Conservation (phyloP, 2,113 vertebrate genomes). For the Fukomys damarensis region DNA sequence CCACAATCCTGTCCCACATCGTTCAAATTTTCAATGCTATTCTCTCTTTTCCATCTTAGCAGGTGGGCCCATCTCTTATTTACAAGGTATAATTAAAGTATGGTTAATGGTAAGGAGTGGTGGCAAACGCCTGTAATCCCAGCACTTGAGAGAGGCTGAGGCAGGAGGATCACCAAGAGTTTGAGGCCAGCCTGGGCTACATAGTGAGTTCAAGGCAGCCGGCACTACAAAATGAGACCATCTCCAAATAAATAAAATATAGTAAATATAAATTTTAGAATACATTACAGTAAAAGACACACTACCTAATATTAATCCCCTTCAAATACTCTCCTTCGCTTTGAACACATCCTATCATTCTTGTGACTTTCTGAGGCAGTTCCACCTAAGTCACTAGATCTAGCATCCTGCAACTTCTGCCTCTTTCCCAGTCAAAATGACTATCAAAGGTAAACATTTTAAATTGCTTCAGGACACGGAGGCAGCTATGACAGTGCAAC, state of each 20-base stretch:
- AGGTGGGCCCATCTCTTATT: not conserved
- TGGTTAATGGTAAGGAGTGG: not conserved
- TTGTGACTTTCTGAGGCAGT: not conserved
- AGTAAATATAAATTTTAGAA: not conserved
- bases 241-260: not conserved
- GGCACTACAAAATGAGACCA: not conserved
- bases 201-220: not conserved
- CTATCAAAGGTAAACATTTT: not conserved
- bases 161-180: not conserved
- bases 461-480: not conserved
- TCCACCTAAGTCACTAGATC: not conserved
- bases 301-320: not conserved
- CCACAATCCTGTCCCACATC: not conserved
- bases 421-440: not conserved
- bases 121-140: not conserved
- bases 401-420: not conserved
- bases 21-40: not conserved
- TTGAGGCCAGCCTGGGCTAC: not conserved
- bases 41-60: not conserved
- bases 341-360: not conserved
- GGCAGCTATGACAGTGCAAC: not conserved
- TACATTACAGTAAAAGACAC: not conserved
- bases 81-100: not conserved
- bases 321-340: not conserved
- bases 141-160: not conserved